Conservation (phyloP, 2,888 invertebrate genomes). For the Diaperis boleti region DNA sequence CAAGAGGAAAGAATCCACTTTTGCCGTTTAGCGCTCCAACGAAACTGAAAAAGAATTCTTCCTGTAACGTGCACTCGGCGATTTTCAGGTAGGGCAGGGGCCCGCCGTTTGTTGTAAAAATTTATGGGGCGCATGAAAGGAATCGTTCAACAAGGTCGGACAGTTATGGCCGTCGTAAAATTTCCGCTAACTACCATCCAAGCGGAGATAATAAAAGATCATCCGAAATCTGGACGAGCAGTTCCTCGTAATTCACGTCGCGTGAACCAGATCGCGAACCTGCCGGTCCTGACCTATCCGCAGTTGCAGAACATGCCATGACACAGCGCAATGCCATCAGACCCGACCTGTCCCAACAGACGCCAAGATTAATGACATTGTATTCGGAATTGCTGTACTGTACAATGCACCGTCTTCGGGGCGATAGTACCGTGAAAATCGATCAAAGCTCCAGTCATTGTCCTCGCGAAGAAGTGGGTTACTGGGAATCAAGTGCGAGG, state of each 20-base stretch:
- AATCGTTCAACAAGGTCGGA: slow-evolving; percentile 42
- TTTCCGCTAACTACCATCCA: slow-evolving; percentile 15
- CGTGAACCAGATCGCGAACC: slow-evolving; percentile 11
- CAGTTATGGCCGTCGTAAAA: slow-evolving; percentile 28
- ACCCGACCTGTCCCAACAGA: slow-evolving; percentile 61
- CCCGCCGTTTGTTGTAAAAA: slow-evolving; percentile 23
- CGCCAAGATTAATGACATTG: slow-evolving; percentile 63
- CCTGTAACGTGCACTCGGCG: too few relatives aligned
- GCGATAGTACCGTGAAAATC: slow-evolving; percentile 41
- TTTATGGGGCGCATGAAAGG: slow-evolving; percentile 37
- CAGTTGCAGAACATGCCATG: slow-evolving; percentile 58
- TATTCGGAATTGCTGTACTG: slow-evolving; percentile 45
- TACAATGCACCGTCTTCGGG: slow-evolving; percentile 39
- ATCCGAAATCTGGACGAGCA: too few relatives aligned
- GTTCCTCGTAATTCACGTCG: too few relatives aligned
- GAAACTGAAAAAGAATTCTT: slow-evolving; percentile 15
- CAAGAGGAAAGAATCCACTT: slow-evolving; percentile 25
- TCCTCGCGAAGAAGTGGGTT: slow-evolving; percentile 30
- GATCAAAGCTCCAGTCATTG: slow-evolving; percentile 44
- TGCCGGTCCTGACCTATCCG: slow-evolving; percentile 53
- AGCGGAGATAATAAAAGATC: too few relatives aligned
- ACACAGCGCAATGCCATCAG: slow-evolving; percentile 60
- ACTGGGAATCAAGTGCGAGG: not conserved
- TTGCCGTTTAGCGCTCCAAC: slow-evolving; percentile 10
- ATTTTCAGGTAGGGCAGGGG: slow-evolving; percentile 10